Base-by-base conservation (phyloP, 2,113 vertebrate species). In the Mormyrus iriodes region DNA sequence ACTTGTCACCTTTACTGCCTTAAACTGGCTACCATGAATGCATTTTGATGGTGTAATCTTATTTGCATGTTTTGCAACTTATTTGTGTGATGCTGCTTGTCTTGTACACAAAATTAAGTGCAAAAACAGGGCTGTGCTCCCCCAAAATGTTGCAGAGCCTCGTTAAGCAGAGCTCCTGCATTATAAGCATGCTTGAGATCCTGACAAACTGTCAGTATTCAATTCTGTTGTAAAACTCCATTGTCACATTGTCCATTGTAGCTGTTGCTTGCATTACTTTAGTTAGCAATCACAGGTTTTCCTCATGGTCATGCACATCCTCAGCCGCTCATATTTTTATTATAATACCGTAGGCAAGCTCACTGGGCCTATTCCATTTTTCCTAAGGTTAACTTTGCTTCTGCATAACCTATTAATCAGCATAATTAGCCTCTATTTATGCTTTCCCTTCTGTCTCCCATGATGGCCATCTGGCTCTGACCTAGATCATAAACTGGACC, bases 341-440 rank as follows among this genome's bases (percentile, higher is more conserved):
- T 73, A 13, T 73, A 73, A 73, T 73, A 24, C 69, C 69, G 35
- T 10, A 15, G 27, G n/a, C 10, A 42, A 79, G 35, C 35, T 42
- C 5, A 79, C 73, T 79, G 35, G 73, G 73, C 31, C 73, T 39
- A 0, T 19, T 79, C 15, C 35, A 42, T 79, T 17, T 19, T 79
- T 79, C 73, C 19, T 42, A 13, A 79, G 73, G 73, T 79, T 79
- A 79, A 79, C 73, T 39, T n/a, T 42, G 19, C 35, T 79, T 17
- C 73, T 79, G 73, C 73, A 79, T 19, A 79, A 42, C 35, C 73
- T 79, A 79, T 79, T 79, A 39, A 79, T 79, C 73, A 79, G n/a
- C 73, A 42, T 79, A 79, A 79, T 79, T 79, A 8, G 73, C 35
- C 73, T 39, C 4, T 79, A 15, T 79, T 79, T 79, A 79, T 79